Evolutionary conservation across 1,140 invertebrate genomes (phyloP).

Genomic region (Papilio glaucus): DNA sequence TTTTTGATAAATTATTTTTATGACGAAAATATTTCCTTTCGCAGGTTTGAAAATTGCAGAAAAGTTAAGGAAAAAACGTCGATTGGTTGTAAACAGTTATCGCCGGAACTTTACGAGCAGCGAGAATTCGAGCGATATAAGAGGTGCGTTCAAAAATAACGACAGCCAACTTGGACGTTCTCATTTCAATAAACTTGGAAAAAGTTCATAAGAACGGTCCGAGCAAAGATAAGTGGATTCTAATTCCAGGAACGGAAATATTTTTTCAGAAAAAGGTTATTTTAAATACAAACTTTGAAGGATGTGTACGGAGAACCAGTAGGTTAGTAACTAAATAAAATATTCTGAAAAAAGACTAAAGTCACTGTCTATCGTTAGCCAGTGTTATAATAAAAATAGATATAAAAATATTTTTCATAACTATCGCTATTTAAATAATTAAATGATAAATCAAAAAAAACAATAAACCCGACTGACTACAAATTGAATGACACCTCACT

Average conservation of each 20-base stretch:
- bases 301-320: no score
- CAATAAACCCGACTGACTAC: no score
- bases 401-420: no score
- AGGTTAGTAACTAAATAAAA: no score
- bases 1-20: not conserved
- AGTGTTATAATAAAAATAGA: no score
- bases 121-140: conserved; percentile 16
- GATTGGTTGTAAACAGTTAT: conserved; percentile 48
- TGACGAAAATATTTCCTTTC: conserved; percentile 32
- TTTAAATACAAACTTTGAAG: no score
- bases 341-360: no score
- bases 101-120: conserved; percentile 34
- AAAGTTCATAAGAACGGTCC: conserved; percentile 16
- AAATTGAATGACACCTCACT: no score
- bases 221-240: conserved; percentile 21
- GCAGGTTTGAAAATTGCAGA: conserved; percentile 51
- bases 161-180: conserved; percentile 23
- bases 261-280: not conserved
- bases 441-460: no score
- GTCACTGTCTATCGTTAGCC: no score
- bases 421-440: no score
- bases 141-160: conserved; percentile 36
- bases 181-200: conserved; percentile 29
- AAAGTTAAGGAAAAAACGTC: conserved; percentile 54
- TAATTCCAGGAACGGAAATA: not conserved